Base-by-base conservation (phyloP, 2,888 invertebrate species). In the Gryllus longicercus region DNA sequence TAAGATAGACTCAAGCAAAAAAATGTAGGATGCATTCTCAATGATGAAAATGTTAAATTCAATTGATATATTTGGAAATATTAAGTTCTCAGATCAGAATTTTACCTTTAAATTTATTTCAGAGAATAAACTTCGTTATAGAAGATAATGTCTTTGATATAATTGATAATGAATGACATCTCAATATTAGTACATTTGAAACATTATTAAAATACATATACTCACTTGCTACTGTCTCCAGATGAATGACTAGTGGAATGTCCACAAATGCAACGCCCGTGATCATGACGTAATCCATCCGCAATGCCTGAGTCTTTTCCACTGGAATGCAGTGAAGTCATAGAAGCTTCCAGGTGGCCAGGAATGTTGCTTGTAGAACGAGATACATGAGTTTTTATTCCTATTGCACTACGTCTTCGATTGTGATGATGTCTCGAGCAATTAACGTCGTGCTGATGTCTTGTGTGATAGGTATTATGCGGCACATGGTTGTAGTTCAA, bases 281-380 rank as follows among this genome's bases (percentile, higher is more conserved):
- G 63, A 63, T 63, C 63, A 63, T 63, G 63, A 63, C 63, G 63
- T 63, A 63, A 63, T 84, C 85, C 87, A 85, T 85, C 90, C 83
- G 88, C 94, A 83, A 94, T 93, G 80, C 94, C 95, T 78, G 94
- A 94, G 88, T 95, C 94, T 86, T 94, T 93, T 21, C 94, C 94
- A 85, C 94, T 94, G 84, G 94, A 95, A 89, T 94, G 94, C 84
- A 94, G 89, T 83, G 94, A 94, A 84, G 93, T 93, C 87, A 94
- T 91, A 82, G 94, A 94, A 80, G 93, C 93, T 87, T 94, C 94
- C 84, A 91, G 87, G 12, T 79, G 23, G 50, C 38, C 75, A 25
- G 78, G 50, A 78, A 86, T 87, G 25, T 86, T 85, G 83, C 86
- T 87, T 81, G 86, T 83, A 51, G 85, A 85, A 81, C 86, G 78